Base-by-base conservation (phyloP, 2,113 vertebrate species). In the Tylochromis polylepis region DNA sequence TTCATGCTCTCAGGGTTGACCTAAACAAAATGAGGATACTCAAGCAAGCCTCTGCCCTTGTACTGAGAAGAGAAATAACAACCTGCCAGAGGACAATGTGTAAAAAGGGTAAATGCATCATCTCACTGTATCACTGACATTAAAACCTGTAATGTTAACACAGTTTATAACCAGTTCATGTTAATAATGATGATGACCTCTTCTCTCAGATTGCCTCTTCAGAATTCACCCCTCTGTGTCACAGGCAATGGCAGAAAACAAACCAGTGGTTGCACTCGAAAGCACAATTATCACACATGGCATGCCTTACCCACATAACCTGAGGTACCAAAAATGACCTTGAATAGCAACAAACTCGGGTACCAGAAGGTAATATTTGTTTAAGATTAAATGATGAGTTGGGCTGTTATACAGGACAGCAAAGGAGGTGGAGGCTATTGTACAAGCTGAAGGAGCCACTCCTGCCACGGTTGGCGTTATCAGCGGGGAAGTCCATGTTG, bases 211-310 rank as follows among this genome's bases (percentile, higher is more conserved):
- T 91, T 49, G 79, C 57, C 86, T 95, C 85, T 91, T 97, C 93
- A 96, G 86, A 85, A 93, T 98, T 86, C 97, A 97, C 53, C 96
- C 97, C 7, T 91, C 91, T 1, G 92, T 98, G 24, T 94, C 95
- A 18, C 93, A 97, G 87, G 97, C 98, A 2, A n/a, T 98, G 88
- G 93, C 92, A 46, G 94, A 96, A 31, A 95, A 96, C 82, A 96
- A 90, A 87, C 96, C 98, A 0, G 95, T 98, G 2, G 97, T 98
- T 85, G 98, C 97, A 20, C 95, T 98, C 27, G 98, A 98, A 93
- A 98, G 98, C 87, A 97, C 97, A 2, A 97, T 98, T 58, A 96
- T 98, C 89, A 98, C 98, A 24, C 98, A 98, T 6, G 98, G 98
- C 92, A 97, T 98, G 97, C 96, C 97, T 11, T 97, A 97, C 90